Base-by-base conservation (phyloP, 2,797 vertebrate genomes). In the Urocyon cinereoargenteus region DNA sequence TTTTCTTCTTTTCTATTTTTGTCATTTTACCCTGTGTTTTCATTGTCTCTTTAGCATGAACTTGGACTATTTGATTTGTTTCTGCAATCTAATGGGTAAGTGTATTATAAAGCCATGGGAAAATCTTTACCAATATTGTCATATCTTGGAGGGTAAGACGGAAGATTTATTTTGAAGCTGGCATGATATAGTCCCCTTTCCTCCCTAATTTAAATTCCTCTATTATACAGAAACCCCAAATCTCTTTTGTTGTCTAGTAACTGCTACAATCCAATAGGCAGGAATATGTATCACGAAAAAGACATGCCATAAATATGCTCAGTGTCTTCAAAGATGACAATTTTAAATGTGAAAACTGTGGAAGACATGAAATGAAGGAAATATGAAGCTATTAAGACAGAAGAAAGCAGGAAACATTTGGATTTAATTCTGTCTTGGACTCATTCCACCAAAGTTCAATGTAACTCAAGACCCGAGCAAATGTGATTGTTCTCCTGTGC, bases 331-430 rank as follows among this genome's bases (percentile, higher is more conserved):
- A 97, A 92, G 94, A 96, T 96, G 96, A 91, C 40, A 89, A 66
- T 96, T 95, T 97, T 94, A 95, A 97, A 97, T 92, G 45, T 68
- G 55, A 94, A 97, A 96, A 91, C 87, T 68, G 36, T 1, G 3
- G 70, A 91, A 89, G 77, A 94, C 53, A 64, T 81, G 87, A 98
- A 97, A 96, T 91, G 84, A 98, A 96, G 86, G 91, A 73, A 77
- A 64, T 94, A 95, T 83, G 85, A 97, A 70, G 79, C 62, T 96
- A 96, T 95, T 96, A 97, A 94, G 86, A 96, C 15, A 86, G 78
- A 97, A 96, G 86, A 98, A 98, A 95, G 87, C 88, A 96, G 95
- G 95, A 98, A 97, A 97, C 90, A 81, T 97, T 98, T 98, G 97
- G 94, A 95, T 97, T 98, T 98, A 90, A 97, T 98, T 98, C 90